Base-by-base conservation (phyloP, 2,888 invertebrate genomes). In the Parapristionchus giblindavisi region DNA sequence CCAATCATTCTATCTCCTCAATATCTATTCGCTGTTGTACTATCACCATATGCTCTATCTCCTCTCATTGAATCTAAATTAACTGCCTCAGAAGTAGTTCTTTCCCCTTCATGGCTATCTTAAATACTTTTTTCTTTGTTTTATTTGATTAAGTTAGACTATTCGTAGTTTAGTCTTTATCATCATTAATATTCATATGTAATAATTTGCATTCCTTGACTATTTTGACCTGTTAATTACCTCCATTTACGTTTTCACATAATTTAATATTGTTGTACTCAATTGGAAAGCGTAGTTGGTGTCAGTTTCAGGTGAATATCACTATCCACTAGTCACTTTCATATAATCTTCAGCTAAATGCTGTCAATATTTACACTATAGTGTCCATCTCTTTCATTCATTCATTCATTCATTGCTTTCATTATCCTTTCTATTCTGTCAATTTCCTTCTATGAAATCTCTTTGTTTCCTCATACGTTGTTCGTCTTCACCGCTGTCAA, bases 1-100 rank as follows among this genome's bases (percentile, higher is more conserved):
- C 87, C 87, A 21, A 78, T 87, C 63, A 85, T 87, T 60, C 77
- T 85, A 2, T 86, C 86, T 21, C 87, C 87, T 54, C 85, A 85
- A 73, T 79, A 79, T 29, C 78, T 87, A 36, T 86, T 85, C 73
- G 87, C 86, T 34, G 79, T 87, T 27, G 85, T 86, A 1, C 77
- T 87, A 17, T 84, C 84, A 6, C 87, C 87, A 6, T 85, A 63
- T 51, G 87, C 87, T 0, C 75, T 87, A 11, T 85, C 85, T 14
- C 87, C 87, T 29, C 63, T 87, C 38, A 76, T 87, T 29, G 84
- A 85, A 71, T 83, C 83, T 11, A 85, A 87, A 76, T 79, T 87
- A 40, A 82, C 82, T 40, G 84, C 81, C 5, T 78, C 86, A 24
- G 84, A 85, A 73, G 81, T 87, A n/a, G 81, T 87, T 3, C 75